These are phyloP conservation scores for Ellobius talpinus DNA, from an alignment of 2,113 vertebrate genomes.

Conservation along the genomic window DNA sequence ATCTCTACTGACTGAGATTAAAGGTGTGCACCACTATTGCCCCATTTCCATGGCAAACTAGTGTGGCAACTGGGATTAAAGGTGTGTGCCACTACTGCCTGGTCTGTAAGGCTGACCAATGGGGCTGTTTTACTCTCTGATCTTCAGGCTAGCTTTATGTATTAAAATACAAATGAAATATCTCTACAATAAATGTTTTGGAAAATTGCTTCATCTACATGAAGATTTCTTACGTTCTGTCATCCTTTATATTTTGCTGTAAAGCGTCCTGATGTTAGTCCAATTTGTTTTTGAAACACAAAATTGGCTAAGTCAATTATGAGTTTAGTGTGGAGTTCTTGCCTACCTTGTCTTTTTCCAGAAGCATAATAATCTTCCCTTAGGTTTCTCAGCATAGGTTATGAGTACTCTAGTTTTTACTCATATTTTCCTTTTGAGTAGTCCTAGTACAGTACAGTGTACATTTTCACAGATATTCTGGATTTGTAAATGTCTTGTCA, in stretches of 20 bases:
- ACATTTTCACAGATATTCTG: slow-evolving; percentile 4
- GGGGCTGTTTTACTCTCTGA: too few species aligned
- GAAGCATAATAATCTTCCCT: neutral
- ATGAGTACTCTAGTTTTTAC: slow-evolving; percentile 3
- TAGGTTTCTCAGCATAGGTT: neutral
- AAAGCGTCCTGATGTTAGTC: neutral
- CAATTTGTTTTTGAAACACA: slow-evolving; percentile 45
- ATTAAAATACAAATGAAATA: too few species aligned
- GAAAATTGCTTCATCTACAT: neutral
- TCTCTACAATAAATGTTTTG: neutral
- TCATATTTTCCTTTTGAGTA: neutral
- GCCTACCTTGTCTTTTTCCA: neutral
- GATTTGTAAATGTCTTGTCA: slow-evolving; percentile 60
- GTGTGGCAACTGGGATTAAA: too few species aligned
- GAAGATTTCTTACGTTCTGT: neutral
- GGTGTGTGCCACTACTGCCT: too few species aligned
- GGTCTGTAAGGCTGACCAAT: too few species aligned
- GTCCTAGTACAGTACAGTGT: neutral
- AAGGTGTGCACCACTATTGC: too few species aligned
- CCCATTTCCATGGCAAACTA: too few species aligned
- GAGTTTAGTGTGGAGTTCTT: slow-evolving; percentile 16
- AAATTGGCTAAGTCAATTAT: neutral
- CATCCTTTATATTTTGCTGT: neutral
- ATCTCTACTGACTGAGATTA: too few species aligned
- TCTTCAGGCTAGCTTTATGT: too few species aligned